Evolutionary conservation across 1,140 invertebrate genomes (phyloP).

Genomic region (Musca vetustissima): DNA sequence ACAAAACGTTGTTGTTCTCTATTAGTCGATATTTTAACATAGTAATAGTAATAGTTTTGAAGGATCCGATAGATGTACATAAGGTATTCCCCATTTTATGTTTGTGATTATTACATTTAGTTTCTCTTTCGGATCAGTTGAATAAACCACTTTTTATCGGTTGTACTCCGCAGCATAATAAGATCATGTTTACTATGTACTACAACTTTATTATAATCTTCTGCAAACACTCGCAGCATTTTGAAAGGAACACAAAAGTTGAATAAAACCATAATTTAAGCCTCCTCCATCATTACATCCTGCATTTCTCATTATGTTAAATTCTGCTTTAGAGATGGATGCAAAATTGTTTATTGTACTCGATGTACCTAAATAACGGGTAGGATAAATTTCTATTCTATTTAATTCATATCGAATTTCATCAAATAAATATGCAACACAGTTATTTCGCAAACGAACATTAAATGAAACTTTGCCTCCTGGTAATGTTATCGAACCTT

Average conservation of each 20-base stretch:
- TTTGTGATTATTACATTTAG: constrained; percentile 34
- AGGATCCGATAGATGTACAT: constrained; percentile 23
- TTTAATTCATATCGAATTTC: constrained; percentile 57
- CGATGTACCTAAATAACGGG: constrained; percentile 45
- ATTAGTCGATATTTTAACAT: too few relatives aligned
- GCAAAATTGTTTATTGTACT: constrained; percentile 40
- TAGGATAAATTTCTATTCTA: constrained; percentile 54
- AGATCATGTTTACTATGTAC: constrained; percentile 57
- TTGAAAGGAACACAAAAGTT: constrained; percentile 52
- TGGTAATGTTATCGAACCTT: constrained; percentile 37
- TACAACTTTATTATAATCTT: constrained; percentile 57
- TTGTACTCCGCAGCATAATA: constrained; percentile 50
- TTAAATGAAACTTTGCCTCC: constrained; percentile 28
- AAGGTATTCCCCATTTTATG: constrained; percentile 28
- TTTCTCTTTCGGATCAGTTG: constrained; percentile 25
- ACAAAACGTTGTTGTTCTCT: too few relatives aligned
- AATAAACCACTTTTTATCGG: constrained; percentile 34
- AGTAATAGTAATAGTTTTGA: not conserved
- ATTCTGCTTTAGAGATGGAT: not conserved
- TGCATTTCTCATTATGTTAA: not conserved
- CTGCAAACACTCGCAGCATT: constrained; percentile 54
- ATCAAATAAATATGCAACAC: constrained; percentile 54
- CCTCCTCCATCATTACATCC: not conserved
- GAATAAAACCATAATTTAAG: constrained; percentile 39
- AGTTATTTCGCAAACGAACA: constrained; percentile 48